phyloP scores from a whole-genome alignment of 2,113 vertebrate species.

The Lophura nycthemera region DNA sequence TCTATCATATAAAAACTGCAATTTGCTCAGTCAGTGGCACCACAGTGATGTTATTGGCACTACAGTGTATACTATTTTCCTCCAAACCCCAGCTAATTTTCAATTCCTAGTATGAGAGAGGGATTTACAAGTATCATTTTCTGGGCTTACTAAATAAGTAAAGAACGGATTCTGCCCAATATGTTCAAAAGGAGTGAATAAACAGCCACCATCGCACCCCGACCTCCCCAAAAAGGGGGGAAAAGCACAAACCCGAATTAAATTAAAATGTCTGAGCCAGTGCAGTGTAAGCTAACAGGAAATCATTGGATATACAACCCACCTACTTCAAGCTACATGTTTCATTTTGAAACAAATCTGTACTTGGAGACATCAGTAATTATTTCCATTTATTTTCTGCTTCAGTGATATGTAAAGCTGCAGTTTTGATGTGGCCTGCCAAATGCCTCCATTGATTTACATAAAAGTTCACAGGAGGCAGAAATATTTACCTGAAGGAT shows the following conservation, averaged over 20 bases:
- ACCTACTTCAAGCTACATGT: background rate
- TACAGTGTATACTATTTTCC: background rate
- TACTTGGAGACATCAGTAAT: constrained; percentile 46
- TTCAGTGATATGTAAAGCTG: constrained; percentile 57
- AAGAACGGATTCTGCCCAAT: background rate
- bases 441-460: constrained; percentile 52
- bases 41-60: background rate
- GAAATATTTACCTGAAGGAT: constrained; percentile 62
- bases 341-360: constrained; percentile 37
- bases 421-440: constrained; percentile 55
- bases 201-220: background rate
- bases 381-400: constrained; percentile 60
- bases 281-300: background rate
- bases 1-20: background rate
- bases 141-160: background rate
- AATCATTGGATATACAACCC: constrained; percentile 16
- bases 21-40: background rate
- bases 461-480: constrained; percentile 48
- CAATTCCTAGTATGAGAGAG: background rate
- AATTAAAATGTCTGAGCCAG: background rate
- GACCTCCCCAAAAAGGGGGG: background rate
- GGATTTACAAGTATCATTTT: background rate
- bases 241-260: background rate
- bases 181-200: background rate
- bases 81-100: background rate